Conservation (phyloP, 2,888 invertebrate genomes). For the Parthenolecanium corni region DNA sequence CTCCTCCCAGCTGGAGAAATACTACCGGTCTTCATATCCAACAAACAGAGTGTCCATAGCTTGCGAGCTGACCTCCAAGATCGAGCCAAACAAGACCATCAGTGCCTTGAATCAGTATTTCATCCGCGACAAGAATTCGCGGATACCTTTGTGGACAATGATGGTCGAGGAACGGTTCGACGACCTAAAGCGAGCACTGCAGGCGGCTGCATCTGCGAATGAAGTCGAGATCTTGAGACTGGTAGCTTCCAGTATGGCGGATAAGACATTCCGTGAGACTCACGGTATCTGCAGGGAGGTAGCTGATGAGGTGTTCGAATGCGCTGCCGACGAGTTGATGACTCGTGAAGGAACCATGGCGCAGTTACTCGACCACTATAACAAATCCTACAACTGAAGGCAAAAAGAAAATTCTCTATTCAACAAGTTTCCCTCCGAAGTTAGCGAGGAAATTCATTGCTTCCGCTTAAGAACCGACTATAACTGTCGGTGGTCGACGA, state of each 20-base stretch:
- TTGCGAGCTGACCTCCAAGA: background rate
- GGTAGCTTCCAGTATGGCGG: background rate
- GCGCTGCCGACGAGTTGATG: slow-evolving; percentile 1
- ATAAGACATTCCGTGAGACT: background rate
- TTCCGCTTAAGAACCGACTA: no score
- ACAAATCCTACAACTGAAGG: background rate
- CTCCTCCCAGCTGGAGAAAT: background rate
- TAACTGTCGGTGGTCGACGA: no score
- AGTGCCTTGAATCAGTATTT: background rate
- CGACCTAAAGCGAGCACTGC: background rate
- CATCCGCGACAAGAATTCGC: background rate
- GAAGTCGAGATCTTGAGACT: background rate
- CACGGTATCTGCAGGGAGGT: background rate
- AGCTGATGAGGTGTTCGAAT: background rate
- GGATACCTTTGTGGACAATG: background rate
- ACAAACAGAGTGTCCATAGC: background rate
- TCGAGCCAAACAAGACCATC: background rate
- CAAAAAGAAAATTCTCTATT: no score
- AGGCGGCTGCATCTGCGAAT: background rate
- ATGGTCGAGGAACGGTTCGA: background rate
- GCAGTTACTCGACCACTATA: background rate
- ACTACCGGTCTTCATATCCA: background rate
- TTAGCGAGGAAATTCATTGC: no score
- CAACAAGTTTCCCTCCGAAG: no score
- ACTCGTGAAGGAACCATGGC: background rate